phyloP scores from a whole-genome alignment of 2,888 invertebrate species.

The Zaprionus lineosus region DNA sequence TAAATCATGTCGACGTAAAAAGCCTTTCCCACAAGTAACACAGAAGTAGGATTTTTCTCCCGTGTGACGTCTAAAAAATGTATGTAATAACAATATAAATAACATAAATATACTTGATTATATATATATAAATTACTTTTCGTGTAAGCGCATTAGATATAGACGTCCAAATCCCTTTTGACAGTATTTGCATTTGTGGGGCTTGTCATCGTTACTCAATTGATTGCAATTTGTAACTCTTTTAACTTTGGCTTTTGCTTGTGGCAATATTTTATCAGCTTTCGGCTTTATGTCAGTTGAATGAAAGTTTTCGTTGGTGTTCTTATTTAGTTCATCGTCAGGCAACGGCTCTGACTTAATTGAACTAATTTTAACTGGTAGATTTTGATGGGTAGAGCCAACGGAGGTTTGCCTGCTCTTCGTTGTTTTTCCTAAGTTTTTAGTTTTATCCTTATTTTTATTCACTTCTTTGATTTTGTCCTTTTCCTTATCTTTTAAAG shows the following conservation, averaged over 20 bases:
- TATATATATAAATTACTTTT: constrained; percentile 79
- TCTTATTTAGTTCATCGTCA: background rate
- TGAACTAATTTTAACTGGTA: constrained; percentile 9
- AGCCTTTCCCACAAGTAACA: constrained; percentile 80
- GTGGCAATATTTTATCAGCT: background rate
- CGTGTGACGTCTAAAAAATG: constrained; percentile 79
- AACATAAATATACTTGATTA: background rate
- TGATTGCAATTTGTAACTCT: constrained; percentile 84
- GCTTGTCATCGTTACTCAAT: constrained; percentile 84
- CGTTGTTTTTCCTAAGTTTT: no score
- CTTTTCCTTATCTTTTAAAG: constrained; percentile 79
- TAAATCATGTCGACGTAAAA: constrained; percentile 84
- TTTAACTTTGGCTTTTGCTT: constrained; percentile 81
- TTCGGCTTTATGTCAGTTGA: no score
- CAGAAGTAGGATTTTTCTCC: constrained; percentile 85
- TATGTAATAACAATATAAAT: no score
- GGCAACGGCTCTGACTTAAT: constrained; percentile 21
- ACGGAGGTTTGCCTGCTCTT: no score
- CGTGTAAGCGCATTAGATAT: constrained; percentile 84
- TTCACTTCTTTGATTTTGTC: no score
- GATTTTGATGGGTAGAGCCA: no score
- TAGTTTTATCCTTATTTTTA: no score
- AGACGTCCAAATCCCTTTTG: constrained; percentile 84
- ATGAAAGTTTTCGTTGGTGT: no score
- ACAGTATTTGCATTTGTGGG: constrained; percentile 84